Conservation (phyloP, 1,140 invertebrate genomes). For the Sinella curviseta region DNA sequence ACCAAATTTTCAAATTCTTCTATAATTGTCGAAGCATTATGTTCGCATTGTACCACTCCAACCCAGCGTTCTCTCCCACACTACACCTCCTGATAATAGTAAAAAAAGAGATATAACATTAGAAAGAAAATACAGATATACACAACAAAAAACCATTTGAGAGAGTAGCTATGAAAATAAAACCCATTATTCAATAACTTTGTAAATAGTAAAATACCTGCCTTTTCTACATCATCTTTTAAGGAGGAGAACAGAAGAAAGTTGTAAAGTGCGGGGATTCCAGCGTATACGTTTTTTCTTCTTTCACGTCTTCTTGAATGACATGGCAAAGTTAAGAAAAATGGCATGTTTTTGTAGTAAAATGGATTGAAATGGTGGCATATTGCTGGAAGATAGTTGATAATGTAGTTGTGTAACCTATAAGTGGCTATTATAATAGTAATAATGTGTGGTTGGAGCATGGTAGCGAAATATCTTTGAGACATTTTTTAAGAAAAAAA, state of each 20-base stretch:
- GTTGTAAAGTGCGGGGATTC: too few species aligned
- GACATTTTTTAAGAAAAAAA: background rate
- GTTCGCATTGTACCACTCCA: too few species aligned
- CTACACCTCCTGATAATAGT: background rate
- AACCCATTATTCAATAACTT: background rate
- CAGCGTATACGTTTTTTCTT: background rate
- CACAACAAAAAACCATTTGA: background rate
- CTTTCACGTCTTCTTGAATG: background rate
- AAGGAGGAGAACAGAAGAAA: too few species aligned
- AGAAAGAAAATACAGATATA: background rate
- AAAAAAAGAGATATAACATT: background rate
- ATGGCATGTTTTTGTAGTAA: conserved; percentile 8
- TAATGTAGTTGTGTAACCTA: background rate
- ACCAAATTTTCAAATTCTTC: conserved; percentile 36
- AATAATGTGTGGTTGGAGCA: background rate
- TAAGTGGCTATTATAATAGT: background rate
- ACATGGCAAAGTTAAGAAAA: conserved; percentile 8
- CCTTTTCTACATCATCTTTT: background rate
- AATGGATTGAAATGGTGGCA: background rate
- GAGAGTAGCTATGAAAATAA: background rate
- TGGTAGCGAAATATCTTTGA: background rate
- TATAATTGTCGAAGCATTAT: conserved; percentile 31
- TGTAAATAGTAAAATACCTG: background rate
- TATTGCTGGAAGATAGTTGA: background rate
- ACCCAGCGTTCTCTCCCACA: background rate